phyloP scores from a whole-genome alignment of 2,888 invertebrate species.

The Cheilosia pagana region DNA sequence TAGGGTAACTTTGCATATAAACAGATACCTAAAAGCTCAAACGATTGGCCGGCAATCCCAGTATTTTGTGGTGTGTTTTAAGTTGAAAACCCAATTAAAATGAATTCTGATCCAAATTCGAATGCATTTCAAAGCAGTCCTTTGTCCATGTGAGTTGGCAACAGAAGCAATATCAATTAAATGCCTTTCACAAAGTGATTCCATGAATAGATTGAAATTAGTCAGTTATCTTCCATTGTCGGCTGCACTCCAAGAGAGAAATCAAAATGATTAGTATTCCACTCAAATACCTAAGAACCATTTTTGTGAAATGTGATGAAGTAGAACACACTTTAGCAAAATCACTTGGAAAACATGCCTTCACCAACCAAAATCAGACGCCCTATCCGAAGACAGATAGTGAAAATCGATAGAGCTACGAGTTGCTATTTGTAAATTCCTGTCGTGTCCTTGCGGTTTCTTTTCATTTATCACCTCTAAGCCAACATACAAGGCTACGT shows the following conservation, averaged over 20 bases:
- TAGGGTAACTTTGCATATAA: too few species aligned
- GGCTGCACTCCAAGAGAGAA: neutral
- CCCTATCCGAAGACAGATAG: constrained; percentile 13
- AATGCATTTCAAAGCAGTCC: neutral
- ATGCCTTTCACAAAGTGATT: neutral
- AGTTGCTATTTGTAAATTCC: constrained; percentile 29
- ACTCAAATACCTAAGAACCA: constrained; percentile 6
- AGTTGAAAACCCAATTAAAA: neutral
- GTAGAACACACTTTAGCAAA: constrained; percentile 9
- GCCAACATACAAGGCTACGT: constrained; percentile 1
- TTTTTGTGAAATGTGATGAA: constrained; percentile 22
- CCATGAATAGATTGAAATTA: neutral
- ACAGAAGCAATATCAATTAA: neutral
- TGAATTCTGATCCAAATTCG: neutral
- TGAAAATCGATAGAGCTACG: constrained; percentile 30
- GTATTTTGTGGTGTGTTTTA: too few species aligned
- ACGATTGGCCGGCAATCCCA: too few species aligned
- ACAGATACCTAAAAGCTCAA: too few species aligned
- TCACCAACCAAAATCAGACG: neutral
- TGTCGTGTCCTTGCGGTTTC: constrained; percentile 32
- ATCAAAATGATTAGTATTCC: constrained; percentile 41
- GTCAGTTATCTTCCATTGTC: neutral
- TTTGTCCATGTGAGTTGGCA: too few species aligned
- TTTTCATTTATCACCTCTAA: constrained; percentile 47
- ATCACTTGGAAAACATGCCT: neutral